Conservation (phyloP, 2,113 vertebrate species). For the Mastomys coucha region DNA sequence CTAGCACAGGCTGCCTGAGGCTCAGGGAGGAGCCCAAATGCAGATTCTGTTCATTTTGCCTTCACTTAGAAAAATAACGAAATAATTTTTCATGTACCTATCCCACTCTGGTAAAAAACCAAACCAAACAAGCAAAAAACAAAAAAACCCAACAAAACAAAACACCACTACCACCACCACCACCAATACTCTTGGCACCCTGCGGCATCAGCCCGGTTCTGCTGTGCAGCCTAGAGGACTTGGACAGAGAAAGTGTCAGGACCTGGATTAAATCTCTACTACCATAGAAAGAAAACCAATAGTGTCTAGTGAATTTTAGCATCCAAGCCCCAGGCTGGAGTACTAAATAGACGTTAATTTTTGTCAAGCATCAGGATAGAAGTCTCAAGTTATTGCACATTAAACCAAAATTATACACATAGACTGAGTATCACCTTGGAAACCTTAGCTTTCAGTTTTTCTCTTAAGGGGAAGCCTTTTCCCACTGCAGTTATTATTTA, state of each 20-base stretch:
- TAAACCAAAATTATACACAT: not conserved
- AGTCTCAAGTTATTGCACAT: not conserved
- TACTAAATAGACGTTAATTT: not conserved
- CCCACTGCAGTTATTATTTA: not conserved
- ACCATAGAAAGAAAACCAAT: not conserved
- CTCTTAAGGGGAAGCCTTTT: not conserved
- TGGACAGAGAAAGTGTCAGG: not conserved
- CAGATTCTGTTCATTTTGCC: no score
- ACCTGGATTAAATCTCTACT: not conserved
- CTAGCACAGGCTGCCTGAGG: not conserved
- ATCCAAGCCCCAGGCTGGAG: not conserved
- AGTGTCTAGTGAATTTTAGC: not conserved
- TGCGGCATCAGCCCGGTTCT: not conserved
- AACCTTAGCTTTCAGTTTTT: not conserved
- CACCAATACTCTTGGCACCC: not conserved
- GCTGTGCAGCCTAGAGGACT: not conserved
- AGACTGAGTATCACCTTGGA: not conserved
- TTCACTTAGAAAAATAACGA: not conserved
- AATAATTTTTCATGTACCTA: not conserved
- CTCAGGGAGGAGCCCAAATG: not conserved
- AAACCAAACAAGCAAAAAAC: no score
- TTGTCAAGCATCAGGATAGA: constrained; percentile 21
- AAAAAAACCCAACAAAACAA: no score
- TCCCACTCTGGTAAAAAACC: not conserved
- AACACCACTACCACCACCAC: no score